Percentiles rank a stretch among this genome's conserved stretches.
Conservation (phyloP, 2,888 invertebrate species). For the Sesamia inferens region DNA sequence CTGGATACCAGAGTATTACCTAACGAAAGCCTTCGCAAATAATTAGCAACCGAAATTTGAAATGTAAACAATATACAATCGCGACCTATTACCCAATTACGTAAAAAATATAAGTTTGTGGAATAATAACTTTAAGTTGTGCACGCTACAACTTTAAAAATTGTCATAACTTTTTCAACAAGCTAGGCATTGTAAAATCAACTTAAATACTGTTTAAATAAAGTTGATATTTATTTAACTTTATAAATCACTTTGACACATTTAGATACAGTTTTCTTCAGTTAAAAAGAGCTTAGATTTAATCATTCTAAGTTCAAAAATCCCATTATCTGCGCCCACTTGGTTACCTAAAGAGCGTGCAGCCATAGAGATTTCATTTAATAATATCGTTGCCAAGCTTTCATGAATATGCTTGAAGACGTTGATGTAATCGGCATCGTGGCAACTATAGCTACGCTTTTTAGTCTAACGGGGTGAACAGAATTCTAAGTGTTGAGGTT, state of each 20-base stretch:
- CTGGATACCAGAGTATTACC: no score
- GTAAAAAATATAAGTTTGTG: no score
- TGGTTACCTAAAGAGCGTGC: conserved; percentile 37
- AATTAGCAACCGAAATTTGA: no score
- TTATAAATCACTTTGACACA: no score
- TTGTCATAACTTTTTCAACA: no score
- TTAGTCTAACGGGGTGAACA: conserved; percentile 31
- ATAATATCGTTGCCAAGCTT: conserved; percentile 21
- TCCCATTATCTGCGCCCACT: conserved; percentile 24
- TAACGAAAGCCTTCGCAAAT: not conserved
- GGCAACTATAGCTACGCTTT: conserved; percentile 14
- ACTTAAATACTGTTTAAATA: no score
- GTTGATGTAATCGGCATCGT: conserved; percentile 17
- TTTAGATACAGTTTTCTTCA: not conserved
- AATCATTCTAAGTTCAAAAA: conserved; percentile 3
- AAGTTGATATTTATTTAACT: no score
- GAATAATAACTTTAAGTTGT: no score
- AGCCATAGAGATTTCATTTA: conserved; percentile 19
- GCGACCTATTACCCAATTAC: no score
- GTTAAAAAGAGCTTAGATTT: not conserved
- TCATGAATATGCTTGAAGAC: conserved; percentile 16
- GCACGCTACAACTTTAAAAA: no score
- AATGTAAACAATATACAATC: no score
- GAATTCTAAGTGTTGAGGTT: not conserved
- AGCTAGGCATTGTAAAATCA: no score